Percentiles rank a stretch among this genome's conserved stretches.
Conservation (phyloP, 2,113 vertebrate genomes). For the Vicugna pacos region DNA sequence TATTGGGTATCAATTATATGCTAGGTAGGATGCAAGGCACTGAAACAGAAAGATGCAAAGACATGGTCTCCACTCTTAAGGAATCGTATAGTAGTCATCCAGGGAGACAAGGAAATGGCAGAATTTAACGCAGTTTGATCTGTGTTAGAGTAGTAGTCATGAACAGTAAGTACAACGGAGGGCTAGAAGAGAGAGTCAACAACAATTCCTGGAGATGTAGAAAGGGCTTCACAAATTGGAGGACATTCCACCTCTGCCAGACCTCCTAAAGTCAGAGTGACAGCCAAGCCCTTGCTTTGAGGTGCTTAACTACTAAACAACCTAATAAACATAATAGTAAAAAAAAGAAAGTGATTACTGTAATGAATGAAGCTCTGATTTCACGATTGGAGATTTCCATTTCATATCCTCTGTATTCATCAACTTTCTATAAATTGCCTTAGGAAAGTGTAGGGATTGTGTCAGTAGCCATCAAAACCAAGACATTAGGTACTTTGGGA, state of each 20-base stretch:
- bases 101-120: background rate
- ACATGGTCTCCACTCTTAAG: background rate
- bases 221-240: background rate
- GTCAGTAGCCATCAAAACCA: background rate
- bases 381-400: constrained; percentile 21
- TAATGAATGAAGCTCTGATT: background rate
- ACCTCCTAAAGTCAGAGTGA: background rate
- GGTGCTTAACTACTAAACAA: background rate
- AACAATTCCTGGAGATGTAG: background rate
- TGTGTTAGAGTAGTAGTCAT: background rate
- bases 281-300: background rate
- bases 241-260: background rate
- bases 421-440: background rate
- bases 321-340: background rate
- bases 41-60: background rate
- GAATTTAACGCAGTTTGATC: background rate
- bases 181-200: background rate
- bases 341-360: background rate
- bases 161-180: background rate
- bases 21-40: background rate
- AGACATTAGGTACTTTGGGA: background rate
- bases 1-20: background rate
- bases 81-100: background rate
- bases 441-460: background rate
- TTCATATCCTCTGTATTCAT: background rate